Percentiles rank a stretch among this genome's conserved stretches.
Evolutionary conservation across 2,888 invertebrate species (phyloP).

Genomic region (Mythimna ferrago): DNA sequence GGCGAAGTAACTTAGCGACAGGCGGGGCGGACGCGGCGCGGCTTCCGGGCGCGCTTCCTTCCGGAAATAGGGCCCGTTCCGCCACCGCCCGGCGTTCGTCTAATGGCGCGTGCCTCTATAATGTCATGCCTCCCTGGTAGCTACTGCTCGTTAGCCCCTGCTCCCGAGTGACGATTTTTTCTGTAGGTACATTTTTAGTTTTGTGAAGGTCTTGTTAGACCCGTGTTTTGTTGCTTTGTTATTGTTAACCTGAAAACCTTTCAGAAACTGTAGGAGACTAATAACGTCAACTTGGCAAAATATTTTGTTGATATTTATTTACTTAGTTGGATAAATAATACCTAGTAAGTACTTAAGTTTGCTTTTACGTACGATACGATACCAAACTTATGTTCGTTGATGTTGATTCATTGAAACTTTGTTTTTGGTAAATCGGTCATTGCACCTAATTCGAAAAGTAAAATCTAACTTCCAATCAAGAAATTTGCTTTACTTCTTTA

Average conservation of each 20-base stretch:
- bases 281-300: conserved; percentile 16
- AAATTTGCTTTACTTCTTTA: too few relatives aligned
- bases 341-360: too few relatives aligned
- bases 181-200: conserved; percentile 49
- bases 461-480: background rate
- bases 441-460: background rate
- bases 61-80: conserved; percentile 90
- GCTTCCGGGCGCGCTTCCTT: conserved; percentile 87
- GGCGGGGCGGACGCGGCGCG: conserved; percentile 81
- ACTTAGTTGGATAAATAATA: background rate
- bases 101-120: conserved; percentile 84
- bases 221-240: conserved; percentile 47
- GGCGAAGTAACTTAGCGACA: conserved; percentile 74
- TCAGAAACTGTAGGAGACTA: conserved; percentile 31
- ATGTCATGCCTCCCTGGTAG: conserved; percentile 87
- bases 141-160: conserved; percentile 77
- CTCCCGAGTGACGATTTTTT: conserved; percentile 69
- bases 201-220: conserved; percentile 54
- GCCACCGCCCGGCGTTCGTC: conserved; percentile 72
- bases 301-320: background rate
- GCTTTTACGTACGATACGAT: background rate
- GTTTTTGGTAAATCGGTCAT: background rate
- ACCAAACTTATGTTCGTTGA: too few relatives aligned
- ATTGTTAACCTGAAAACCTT: conserved; percentile 47
- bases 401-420: background rate